These are phyloP conservation scores for Cydia pomonella DNA, from an alignment of 1,140 invertebrate genomes.

Conservation along the genomic window DNA sequence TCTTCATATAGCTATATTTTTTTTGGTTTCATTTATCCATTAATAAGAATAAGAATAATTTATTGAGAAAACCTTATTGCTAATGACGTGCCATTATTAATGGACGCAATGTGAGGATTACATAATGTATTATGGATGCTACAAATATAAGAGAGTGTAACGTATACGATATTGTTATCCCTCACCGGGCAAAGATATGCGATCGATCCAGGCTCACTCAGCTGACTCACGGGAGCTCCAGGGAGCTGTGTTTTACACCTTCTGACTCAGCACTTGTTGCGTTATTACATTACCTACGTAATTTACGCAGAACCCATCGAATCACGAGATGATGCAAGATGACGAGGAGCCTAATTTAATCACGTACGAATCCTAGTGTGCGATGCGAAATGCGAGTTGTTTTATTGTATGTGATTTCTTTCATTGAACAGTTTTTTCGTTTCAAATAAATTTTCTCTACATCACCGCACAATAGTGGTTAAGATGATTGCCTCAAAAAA, in stretches of 20 bases:
- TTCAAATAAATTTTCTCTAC: no score
- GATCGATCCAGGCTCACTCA: constrained; percentile 24
- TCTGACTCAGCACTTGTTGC: constrained; percentile 24
- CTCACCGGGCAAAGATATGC: neutral
- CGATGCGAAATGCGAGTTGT: no score
- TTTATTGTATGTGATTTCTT: no score
- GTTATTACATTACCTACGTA: neutral
- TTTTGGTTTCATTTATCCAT: no score
- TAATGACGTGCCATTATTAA: no score
- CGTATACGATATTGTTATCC: neutral
- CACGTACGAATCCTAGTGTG: neutral
- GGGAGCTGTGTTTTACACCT: neutral
- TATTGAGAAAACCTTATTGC: no score
- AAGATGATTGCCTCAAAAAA: no score
- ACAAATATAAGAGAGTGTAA: neutral
- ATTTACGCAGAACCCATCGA: neutral
- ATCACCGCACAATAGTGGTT: no score
- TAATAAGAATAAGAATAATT: no score
- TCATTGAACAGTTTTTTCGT: no score
- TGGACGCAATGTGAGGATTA: neutral
- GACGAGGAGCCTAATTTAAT: neutral
- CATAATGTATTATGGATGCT: neutral
- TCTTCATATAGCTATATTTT: no score
- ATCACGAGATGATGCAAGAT: neutral
- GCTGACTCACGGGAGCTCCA: constrained; percentile 26